Base-by-base conservation (phyloP, 2,888 invertebrate species). In the Micoletzkya japonica region DNA sequence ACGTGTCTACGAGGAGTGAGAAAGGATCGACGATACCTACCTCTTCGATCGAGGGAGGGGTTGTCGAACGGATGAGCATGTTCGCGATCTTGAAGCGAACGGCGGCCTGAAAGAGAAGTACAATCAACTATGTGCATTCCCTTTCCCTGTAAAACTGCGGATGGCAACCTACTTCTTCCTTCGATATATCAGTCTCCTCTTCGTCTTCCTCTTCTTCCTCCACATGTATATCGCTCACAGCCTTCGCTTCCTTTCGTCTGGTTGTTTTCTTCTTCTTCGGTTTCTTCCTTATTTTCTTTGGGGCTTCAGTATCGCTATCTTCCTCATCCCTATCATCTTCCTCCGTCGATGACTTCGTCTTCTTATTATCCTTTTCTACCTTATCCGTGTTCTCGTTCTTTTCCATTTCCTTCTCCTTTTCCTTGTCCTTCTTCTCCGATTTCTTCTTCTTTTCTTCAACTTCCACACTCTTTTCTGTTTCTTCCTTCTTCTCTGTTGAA, bases 401-500 rank as follows among this genome's bases (percentile, higher is more conserved):
- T 20, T 64, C 50, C 10, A 17, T 52, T 20, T 52, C 32, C 26
- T 24, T n/a, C 2, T 34, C 36, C n/a, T 64, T 20, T 17, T 52
- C 34, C 30, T 61, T 24, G 30, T 52, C 52, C n/a, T 28, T 34
- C 4, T 57, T 50, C 37, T 57, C 39, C 20, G 39, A n/a, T 24
- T 54, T 17, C 24, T 56, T 57, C 57, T 28, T 39, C 26, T 37
- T 36, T 7, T 28, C 37, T n/a, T 66, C 39, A 20, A 36, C 56
- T 37, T 66, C 32, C 10, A 26, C 56, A n/a, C 39, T 28, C 32
- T 32, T 20, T 17, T 39, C 54, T 32, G 26, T 34, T 34, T 39
- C 49, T 44, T 67, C 57, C 20, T 57, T 44, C 28, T 67, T 57
- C 32, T 67, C 67, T 26, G 37, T 44, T 26, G 67, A 67, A 17